phyloP scores from a whole-genome alignment of 2,888 invertebrate species.

The Tenthredo notha region DNA sequence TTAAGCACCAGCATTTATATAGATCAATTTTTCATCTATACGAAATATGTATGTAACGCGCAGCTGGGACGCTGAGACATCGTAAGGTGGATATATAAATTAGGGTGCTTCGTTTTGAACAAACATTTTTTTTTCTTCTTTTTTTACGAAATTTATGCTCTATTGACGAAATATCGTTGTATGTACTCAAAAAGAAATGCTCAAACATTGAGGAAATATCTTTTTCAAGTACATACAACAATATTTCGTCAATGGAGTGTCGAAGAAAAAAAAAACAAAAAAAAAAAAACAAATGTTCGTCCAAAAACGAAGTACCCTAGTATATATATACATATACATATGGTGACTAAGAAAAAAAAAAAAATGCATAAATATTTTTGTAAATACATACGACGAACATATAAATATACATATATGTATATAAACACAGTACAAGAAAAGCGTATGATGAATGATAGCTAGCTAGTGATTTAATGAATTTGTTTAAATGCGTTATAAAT shows the following conservation, averaged over 20 bases:
- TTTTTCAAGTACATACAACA: no score
- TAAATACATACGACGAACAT: constrained; percentile 69
- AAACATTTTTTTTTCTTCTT: no score
- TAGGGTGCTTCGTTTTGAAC: no score
- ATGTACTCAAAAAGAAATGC: no score
- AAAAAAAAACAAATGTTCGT: no score
- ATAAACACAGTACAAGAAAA: constrained; percentile 68
- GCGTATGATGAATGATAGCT: constrained; percentile 53
- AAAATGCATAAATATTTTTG: constrained; percentile 71
- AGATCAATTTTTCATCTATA: neutral
- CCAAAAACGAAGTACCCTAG: no score
- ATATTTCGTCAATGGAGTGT: no score
- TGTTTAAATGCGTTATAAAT: neutral
- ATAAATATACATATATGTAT: neutral
- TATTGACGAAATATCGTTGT: no score
- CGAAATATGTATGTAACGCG: neutral
- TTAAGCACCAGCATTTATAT: neutral
- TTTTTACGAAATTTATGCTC: no score
- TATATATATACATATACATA: neutral
- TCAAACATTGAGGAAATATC: no score
- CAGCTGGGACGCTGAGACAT: neutral
- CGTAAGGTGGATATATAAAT: neutral
- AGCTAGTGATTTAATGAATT: constrained; percentile 22
- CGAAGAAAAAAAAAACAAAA: no score
- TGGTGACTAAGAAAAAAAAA: neutral